These are phyloP conservation scores for Bradypus variegatus DNA, from an alignment of 2,797 vertebrate genomes.

Conservation along the genomic window DNA sequence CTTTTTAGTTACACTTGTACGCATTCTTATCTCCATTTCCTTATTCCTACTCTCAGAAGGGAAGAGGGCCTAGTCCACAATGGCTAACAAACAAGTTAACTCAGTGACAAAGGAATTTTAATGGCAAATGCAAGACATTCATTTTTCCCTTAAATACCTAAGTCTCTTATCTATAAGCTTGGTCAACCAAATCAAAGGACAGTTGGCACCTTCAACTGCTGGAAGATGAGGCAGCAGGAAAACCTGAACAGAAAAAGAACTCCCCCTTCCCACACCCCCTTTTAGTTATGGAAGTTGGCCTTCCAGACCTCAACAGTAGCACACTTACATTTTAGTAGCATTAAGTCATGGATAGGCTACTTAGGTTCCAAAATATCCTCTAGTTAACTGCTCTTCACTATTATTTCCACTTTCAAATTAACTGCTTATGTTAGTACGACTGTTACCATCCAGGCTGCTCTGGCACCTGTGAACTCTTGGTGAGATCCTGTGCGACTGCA, in stretches of 20 bases:
- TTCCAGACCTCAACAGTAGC: not conserved
- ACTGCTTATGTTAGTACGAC: not conserved
- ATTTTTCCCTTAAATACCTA: slow-evolving; percentile 8
- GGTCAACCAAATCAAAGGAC: not conserved
- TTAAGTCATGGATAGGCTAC: not conserved
- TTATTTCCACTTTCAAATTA: not conserved
- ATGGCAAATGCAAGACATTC: slow-evolving; percentile 3
- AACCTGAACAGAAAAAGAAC: not conserved
- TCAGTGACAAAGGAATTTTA: slow-evolving; percentile 26
- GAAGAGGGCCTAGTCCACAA: not conserved
- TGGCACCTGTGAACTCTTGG: not conserved
- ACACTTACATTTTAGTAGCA: not conserved
- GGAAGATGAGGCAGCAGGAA: not conserved
- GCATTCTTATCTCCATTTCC: slow-evolving; percentile 9
- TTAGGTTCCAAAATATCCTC: not conserved
- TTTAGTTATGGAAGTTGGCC: not conserved
- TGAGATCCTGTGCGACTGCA: not conserved
- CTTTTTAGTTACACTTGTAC: not conserved
- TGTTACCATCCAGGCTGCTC: not conserved
- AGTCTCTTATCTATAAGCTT: not conserved
- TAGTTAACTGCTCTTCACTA: not conserved
- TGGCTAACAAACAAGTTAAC: not conserved
- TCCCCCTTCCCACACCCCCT: not conserved
- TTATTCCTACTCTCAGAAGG: slow-evolving; percentile 20
- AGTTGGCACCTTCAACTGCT: not conserved